Evolutionary conservation across 37 sponge, comb jelly and placozoan genomes (phyloP).

Genomic region (Chondrilla cf. caribensis): DNA sequence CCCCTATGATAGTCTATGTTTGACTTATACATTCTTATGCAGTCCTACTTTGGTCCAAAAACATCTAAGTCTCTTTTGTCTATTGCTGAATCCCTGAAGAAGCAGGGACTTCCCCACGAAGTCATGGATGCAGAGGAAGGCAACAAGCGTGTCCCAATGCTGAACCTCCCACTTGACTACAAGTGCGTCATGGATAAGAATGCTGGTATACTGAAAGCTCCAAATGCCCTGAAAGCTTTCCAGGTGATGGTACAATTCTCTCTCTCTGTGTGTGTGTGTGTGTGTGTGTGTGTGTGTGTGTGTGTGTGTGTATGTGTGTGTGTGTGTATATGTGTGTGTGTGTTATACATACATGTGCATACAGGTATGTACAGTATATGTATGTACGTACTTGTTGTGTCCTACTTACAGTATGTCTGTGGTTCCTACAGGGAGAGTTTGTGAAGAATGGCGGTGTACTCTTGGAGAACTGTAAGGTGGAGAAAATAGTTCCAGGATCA

Average conservation of each 20-base stretch:
- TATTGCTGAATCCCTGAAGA: background rate
- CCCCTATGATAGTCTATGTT: background rate
- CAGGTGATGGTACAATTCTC: constrained; percentile 28
- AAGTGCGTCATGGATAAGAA: constrained; percentile 58
- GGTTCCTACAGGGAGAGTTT: constrained; percentile 73
- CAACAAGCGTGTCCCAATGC: constrained; percentile 34
- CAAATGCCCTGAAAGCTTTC: constrained; percentile 49
- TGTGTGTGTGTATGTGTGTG: too few species aligned
- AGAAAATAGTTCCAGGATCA: constrained; percentile 48
- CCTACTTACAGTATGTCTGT: background rate
- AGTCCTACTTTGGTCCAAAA: constrained; percentile 55
- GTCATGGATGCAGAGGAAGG: constrained; percentile 29
- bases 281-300: too few species aligned
- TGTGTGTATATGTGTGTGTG: too few species aligned
- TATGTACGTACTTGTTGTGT: background rate
- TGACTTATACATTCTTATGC: background rate
- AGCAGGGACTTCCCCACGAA: constrained; percentile 30
- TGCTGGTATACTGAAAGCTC: constrained; percentile 58
- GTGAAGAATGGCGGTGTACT: constrained; percentile 57
- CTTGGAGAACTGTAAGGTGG: constrained; percentile 58
- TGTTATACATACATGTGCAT: too few species aligned
- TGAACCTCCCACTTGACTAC: constrained; percentile 58
- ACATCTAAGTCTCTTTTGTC: background rate
- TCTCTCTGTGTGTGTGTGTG: too few species aligned
- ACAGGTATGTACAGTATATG: background rate